Base-by-base conservation (phyloP, 2,797 vertebrate genomes). In the Poeciliopsis presidionis region DNA sequence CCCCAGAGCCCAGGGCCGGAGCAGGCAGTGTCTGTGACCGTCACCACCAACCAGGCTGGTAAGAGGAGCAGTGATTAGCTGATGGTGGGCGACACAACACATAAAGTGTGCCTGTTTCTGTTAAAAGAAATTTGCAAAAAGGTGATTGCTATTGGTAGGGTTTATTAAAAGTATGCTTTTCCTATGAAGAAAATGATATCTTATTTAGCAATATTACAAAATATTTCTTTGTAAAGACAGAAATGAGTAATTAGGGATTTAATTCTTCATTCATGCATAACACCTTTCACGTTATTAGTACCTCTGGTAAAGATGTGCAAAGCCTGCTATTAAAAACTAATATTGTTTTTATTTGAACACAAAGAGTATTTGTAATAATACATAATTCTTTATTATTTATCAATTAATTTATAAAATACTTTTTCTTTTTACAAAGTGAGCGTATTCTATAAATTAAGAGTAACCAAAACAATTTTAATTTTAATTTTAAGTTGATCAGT, bases 1-100 rank as follows among this genome's bases (percentile, higher is more conserved):
- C 96, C 94, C 76, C 97, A 97, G 76, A 98, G 97, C 81, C 97
- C 98, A 0, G 97, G 95, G 71, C 96, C 96, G 0, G 98, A 99
- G 67, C 98, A 99, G 84, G 96, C 98, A 0, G 97, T 98, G 55
- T 99, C 97, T 0, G 98, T 99, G 86, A 98, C 97, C 0, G 97
- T 99, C 87, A 98, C 98, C 65, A 99, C 98, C 81, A 99, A 99
- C 93, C 98, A 99, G 95, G 98, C 98, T 22, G 98, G 98, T 99
- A 91, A 94, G 94, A 81, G 2, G 2, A 20, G 5, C 39, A 3
- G 2, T 57, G 59, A 4, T 16, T 18, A n/a, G 16, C 14, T 41
- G 20, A 72, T 16, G 41, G 76, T 79, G 78, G 61, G 43, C 9
- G 36, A 73, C 47, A 49, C 18, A 49, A 30, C 1, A 28, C 25